Base-by-base conservation (phyloP, 2,888 invertebrate genomes). In the Reticulitermes lucifugus region DNA sequence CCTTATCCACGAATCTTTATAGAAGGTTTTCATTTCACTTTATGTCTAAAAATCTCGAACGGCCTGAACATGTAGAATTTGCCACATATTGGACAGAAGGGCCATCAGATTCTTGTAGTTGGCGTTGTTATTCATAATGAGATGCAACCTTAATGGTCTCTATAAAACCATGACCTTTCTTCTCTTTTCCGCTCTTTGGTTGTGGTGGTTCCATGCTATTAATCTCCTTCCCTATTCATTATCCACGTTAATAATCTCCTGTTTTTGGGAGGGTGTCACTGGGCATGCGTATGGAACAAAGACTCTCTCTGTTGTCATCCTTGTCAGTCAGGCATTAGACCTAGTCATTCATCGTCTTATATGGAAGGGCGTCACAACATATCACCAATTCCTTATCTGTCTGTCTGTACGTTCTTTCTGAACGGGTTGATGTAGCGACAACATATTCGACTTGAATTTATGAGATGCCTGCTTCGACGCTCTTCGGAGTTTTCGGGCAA, bases 161-260 rank as follows among this genome's bases (percentile, higher is more conserved):
- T 55, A 0, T 2, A 59, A 59, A 18, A 79, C 59, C 59, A 59
- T 79, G 59, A 79, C 79, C 59, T 79, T 59, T 79, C 79, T 5
- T 5, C 55, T n/a, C n/a, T 29, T 55, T 10, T 35, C 55, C 9
- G 0, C 35, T 1, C 35, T 79, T 14, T 51, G 59, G 55, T 79
- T 18, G 35, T 79, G 79, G 35, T 25, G 51, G 79, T 79, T 79
- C 29, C 79, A 18, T 29, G 25, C 79, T 55, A 59, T 79, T 79
- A 79, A 71, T 46, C 55, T 55, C 29, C 29, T 46, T 35, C 25
- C 55, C 29, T 55, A 79, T 79, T 79, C 21, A 35, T 79, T 79
- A 79, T 29, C 59, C 79, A 55, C 55, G 55, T 59, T 59, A 79
- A 79, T 79, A 71, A n/a, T 29, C 1, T n/a, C 60, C 60, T n/a